These are phyloP conservation scores for Wiebesia pumilae DNA, from an alignment of 1,140 invertebrate species.

Conservation along the genomic window DNA sequence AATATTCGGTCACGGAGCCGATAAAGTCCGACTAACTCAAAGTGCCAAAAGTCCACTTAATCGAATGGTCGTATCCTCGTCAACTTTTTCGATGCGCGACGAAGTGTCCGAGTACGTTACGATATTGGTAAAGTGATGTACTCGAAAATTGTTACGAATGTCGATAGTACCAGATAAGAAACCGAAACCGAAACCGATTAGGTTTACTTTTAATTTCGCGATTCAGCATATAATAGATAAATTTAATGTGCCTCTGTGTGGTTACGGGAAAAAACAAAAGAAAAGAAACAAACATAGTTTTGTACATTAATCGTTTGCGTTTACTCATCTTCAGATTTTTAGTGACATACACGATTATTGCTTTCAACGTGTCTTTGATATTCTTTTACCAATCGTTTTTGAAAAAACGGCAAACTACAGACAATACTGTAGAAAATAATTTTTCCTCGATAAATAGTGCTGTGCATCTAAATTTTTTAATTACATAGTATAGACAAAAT, in stretches of 20 bases:
- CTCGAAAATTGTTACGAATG: no score
- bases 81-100: background rate
- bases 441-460: no score
- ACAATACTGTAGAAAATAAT: background rate
- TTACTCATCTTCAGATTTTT: background rate
- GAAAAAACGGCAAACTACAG: no score
- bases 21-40: background rate
- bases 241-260: background rate
- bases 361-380: no score
- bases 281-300: background rate
- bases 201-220: no score
- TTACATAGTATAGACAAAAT: no score
- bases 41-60: background rate
- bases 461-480: background rate
- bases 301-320: background rate
- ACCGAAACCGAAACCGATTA: no score
- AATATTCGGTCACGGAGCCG: slow-evolving; percentile 3
- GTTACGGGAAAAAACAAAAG: background rate
- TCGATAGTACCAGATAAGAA: no score
- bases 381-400: no score
- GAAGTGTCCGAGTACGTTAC: no score
- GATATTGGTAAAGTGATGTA: no score
- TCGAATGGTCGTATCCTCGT: background rate
- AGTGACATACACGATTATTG: background rate
- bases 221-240: no score